Conservation (phyloP, 2,797 vertebrate species). For the Percopsis omiscomaycus region DNA sequence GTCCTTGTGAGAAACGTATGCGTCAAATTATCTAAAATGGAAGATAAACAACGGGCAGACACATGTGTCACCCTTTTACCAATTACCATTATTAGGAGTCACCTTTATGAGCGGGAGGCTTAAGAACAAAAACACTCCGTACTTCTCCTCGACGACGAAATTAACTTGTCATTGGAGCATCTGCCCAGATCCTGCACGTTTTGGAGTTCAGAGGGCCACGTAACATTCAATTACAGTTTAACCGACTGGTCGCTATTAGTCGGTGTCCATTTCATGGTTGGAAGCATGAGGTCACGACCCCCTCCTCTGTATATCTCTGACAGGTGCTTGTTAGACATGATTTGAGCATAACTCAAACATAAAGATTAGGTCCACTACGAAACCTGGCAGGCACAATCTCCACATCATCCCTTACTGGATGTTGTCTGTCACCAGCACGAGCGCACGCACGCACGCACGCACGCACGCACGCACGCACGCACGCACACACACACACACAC, state of each 20-base stretch:
- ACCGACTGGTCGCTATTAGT: constrained; percentile 79
- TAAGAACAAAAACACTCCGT: constrained; percentile 66
- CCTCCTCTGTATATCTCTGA: constrained; percentile 66
- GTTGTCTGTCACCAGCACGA: constrained; percentile 28
- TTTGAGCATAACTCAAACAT: constrained; percentile 73
- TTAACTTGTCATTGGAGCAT: constrained; percentile 83
- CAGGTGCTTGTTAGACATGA: constrained; percentile 79
- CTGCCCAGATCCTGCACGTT: constrained; percentile 80
- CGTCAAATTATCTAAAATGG: constrained; percentile 69
- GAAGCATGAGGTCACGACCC: constrained; percentile 73
- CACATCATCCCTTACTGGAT: constrained; percentile 44
- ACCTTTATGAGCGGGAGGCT: constrained; percentile 59
- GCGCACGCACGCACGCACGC: neutral
- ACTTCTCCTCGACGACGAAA: constrained; percentile 74
- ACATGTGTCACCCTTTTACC: constrained; percentile 73
- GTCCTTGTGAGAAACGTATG: constrained; percentile 60
- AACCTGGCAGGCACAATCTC: constrained; percentile 77
- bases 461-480: neutral
- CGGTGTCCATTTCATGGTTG: constrained; percentile 72
- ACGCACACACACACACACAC: neutral
- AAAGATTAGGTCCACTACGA: constrained; percentile 60
- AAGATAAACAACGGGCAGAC: constrained; percentile 71
- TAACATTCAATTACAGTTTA: constrained; percentile 83
- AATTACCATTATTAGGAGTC: constrained; percentile 74
- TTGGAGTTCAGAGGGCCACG: constrained; percentile 74